A percentile compares a stretch with the other conserved stretches of the same genome.
phyloP scores from a whole-genome alignment of 2,888 invertebrate genomes.

The Neoaliturus tenellus region DNA sequence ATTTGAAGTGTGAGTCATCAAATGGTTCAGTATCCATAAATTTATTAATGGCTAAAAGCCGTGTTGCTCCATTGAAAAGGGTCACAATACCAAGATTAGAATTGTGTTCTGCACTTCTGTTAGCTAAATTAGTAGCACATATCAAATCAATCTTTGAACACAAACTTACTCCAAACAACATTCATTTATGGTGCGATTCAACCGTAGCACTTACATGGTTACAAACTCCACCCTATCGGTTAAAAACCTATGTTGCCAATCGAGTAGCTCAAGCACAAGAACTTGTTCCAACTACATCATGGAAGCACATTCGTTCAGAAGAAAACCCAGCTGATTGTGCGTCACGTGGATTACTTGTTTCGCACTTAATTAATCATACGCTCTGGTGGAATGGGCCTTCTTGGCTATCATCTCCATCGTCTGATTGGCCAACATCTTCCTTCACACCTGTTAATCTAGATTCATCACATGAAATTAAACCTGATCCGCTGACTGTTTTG shows the following conservation, averaged over 20 bases:
- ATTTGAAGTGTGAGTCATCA: no score
- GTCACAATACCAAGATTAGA: conserved; percentile 65
- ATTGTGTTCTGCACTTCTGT: conserved; percentile 56
- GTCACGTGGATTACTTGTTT: background rate
- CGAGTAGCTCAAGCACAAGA: background rate
- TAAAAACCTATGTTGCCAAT: conserved; percentile 4
- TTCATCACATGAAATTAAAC: background rate
- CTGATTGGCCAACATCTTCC: background rate
- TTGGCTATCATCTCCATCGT: background rate
- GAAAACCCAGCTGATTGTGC: background rate
- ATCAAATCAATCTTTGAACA: background rate
- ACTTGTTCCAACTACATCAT: background rate
- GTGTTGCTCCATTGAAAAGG: conserved; percentile 58
- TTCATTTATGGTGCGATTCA: background rate
- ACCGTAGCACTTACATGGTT: background rate
- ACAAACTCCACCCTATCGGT: background rate
- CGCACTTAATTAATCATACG: background rate
- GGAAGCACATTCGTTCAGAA: background rate
- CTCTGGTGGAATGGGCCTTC: background rate
- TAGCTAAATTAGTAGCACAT: background rate
- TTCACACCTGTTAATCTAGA: background rate
- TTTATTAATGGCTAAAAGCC: conserved; percentile 48
- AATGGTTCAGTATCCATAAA: background rate
- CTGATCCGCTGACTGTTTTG: background rate
- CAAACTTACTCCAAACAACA: background rate